Percentiles rank a stretch among this genome's conserved stretches.
phyloP scores from a whole-genome alignment of 2,113 vertebrate species.

The Cochlearius cochlearius region DNA sequence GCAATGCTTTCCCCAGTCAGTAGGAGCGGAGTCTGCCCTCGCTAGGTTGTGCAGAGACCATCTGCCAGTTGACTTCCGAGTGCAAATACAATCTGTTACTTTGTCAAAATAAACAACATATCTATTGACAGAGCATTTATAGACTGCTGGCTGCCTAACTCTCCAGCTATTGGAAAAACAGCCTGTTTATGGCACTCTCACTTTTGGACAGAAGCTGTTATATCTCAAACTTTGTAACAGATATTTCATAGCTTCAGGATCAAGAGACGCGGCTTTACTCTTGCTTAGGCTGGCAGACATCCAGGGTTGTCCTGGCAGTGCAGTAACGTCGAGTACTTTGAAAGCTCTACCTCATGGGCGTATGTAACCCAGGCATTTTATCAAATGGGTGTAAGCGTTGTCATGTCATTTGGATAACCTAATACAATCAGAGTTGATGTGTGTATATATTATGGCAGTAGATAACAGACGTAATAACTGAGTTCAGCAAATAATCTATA shows the following conservation, averaged over 20 bases:
- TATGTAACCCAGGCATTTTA: not conserved
- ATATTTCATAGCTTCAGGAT: not conserved
- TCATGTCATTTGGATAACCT: not conserved
- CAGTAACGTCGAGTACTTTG: not conserved
- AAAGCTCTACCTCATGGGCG: not conserved
- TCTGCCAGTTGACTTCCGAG: not conserved
- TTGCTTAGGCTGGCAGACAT: not conserved
- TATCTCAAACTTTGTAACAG: not conserved
- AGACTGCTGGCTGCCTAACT: slow-evolving; percentile 8
- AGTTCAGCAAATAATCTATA: not conserved
- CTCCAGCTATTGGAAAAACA: not conserved
- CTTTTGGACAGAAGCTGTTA: slow-evolving; percentile 1
- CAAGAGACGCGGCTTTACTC: not conserved
- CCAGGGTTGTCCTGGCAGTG: not conserved
- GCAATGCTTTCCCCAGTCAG: not conserved
- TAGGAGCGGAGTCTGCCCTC: not conserved
- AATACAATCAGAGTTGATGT: not conserved
- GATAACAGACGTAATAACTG: not conserved
- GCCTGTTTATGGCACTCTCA: not conserved
- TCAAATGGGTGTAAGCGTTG: not conserved
- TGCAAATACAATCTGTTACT: slow-evolving; percentile 49
- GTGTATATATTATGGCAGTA: not conserved
- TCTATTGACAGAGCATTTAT: not conserved
- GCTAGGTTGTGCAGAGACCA: not conserved
- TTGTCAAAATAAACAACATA: slow-evolving; percentile 43